Base-by-base conservation (phyloP, 1,140 invertebrate species). In the Scaptomyza pallida region DNA sequence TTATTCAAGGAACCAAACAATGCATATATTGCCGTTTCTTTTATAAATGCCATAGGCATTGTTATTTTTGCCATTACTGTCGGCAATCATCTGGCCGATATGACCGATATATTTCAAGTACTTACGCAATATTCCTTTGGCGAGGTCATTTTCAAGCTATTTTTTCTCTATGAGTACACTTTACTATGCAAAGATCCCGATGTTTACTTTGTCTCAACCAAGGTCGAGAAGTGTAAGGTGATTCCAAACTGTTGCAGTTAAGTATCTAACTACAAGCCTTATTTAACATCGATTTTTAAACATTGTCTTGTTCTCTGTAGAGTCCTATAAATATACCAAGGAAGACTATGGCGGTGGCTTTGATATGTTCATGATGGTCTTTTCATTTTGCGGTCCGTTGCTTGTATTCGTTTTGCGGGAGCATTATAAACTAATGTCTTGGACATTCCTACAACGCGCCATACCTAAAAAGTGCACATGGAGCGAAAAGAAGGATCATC, bases 231-330 rank as follows among this genome's bases (percentile, higher is more conserved):
- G 0, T 89, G 83, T 47, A 0, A 48, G 0, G 21, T 9, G 3
- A 1, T 3, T 0, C 83, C 83, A 8, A 63, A 78, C 13, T 89
- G 83, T 52, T 85, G 85, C 75, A 23, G 83, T 89, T 83, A 37
- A 72, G 70, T 65, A 43, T 12, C 15, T 17, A 9, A n/a, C n/a
- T 30, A 9, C n/a, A n/a, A n/a, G n/a, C n/a, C n/a, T n/a, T n/a
- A n/a, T n/a, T n/a, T n/a, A n/a, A n/a, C n/a, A n/a, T n/a, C n/a
- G n/a, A n/a, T 30, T 5, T 26, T 5, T 9, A 30, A 0, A 30
- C 26, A 30, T 1, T 30, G 26, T 26, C 3, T 21, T 21, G 4
- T 26, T 3, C 9, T 30, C 9, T 30, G 26, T 30, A 79, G 76
- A 5, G 6, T 0, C n/a, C 0, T 15, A 61, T 9, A 5, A 21